Evolutionary conservation across 2,888 invertebrate genomes (phyloP).

Genomic region (Ashinkailepas kermadecensis): DNA sequence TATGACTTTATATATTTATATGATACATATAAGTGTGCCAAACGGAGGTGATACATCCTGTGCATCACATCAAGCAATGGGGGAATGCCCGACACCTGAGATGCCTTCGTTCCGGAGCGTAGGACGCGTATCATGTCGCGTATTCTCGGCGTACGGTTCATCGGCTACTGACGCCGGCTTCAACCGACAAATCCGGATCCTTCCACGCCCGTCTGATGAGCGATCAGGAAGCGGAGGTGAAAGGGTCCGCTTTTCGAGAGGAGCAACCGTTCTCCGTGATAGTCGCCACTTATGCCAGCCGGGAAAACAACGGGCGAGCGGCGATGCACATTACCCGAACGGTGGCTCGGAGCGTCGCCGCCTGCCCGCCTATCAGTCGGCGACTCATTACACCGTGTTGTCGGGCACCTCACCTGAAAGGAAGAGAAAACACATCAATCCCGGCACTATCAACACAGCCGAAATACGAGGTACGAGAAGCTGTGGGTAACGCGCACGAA

Average conservation of each 20-base stretch:
- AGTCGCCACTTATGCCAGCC: background rate
- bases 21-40: too few relatives aligned
- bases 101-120: too few relatives aligned
- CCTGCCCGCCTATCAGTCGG: background rate
- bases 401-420: conserved; percentile 2
- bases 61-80: too few relatives aligned
- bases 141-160: too few relatives aligned
- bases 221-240: background rate
- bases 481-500: background rate
- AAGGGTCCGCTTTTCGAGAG: background rate
- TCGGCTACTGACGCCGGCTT: too few relatives aligned
- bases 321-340: background rate
- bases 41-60: too few relatives aligned
- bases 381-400: background rate
- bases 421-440: conserved; percentile 10
- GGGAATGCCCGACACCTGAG: too few relatives aligned
- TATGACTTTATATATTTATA: too few relatives aligned
- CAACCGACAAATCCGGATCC: too few relatives aligned
- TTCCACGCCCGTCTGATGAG: too few relatives aligned
- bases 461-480: background rate
- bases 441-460: background rate
- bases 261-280: background rate
- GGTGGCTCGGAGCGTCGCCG: background rate
- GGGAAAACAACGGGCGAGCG: background rate
- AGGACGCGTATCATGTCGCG: too few relatives aligned